Base-by-base conservation (phyloP, 2,113 vertebrate genomes). In the Hylia prasina region DNA sequence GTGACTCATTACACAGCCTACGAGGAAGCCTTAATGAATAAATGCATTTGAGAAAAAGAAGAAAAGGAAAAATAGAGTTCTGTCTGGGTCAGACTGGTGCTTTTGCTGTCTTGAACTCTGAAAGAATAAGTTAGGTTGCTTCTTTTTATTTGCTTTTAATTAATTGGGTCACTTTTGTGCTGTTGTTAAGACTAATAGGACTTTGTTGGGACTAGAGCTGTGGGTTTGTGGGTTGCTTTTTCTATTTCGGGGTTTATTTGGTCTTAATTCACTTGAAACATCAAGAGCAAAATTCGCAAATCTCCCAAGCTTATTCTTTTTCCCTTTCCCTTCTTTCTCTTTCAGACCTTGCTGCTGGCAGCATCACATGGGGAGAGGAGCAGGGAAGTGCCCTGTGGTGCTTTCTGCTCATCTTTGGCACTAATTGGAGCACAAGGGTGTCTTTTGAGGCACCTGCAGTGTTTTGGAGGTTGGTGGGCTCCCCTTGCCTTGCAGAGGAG, bases 1-100 rank as follows among this genome's bases (percentile, higher is more conserved):
- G 63, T 97, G 96, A 96, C 90, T 97, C 96, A 94, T 87, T 95
- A 76, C 71, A 19, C 91, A 88, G 85, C 95, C 95, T 90, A 91
- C 54, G 2, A 96, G 78, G 82, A 65, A 90, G 54, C 78, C 77
- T 85, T 80, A 96, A 92, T 97, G 94, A 94, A 94, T 95, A 95
- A 93, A 95, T 89, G 72, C 51, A 81, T 94, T 96, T 64, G 77
- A 80, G 75, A 45, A 66, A 80, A 89, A 73, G 30, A 66, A 73
- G 42, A 56, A 75, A 61, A 75, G 40, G 27, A 66, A 58, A 77
- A 66, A 84, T 17, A 77, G 40, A 70, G 19, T 82, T 73, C 83
- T 77, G 79, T 93, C 92, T 95, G 82, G 86, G 80, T 53, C 76
- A 94, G 76, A 50, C 53, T 20, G 54, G 44, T 86, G 71, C 75